phyloP scores from a whole-genome alignment of 2,888 invertebrate genomes.

The Drosophila putrida region DNA sequence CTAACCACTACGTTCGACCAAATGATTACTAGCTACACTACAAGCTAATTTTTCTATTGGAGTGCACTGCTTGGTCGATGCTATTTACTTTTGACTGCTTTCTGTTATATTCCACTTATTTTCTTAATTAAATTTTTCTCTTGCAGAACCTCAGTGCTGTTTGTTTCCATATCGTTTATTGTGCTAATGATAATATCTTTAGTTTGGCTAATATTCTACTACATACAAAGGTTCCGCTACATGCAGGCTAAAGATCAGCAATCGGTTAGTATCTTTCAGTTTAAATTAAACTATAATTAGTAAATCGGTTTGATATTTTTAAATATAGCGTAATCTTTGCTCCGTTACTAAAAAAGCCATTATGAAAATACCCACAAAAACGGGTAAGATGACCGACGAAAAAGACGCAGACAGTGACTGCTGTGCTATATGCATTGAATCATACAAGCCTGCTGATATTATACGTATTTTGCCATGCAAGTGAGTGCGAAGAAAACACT shows the following conservation, averaged over 20 bases:
- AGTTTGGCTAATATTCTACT: constrained; percentile 98
- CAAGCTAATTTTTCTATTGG: too few species aligned
- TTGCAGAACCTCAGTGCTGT: constrained; percentile 95
- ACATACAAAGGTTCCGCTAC: constrained; percentile 97
- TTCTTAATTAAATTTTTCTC: constrained; percentile 42
- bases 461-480: constrained; percentile 96
- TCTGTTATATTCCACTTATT: too few species aligned
- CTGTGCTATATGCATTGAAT: constrained; percentile 98
- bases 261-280: constrained; percentile 88
- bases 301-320: not conserved
- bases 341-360: constrained; percentile 97
- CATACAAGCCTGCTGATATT: constrained; percentile 94
- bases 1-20: rapidly evolving
- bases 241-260: constrained; percentile 97
- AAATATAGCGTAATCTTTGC: constrained; percentile 93
- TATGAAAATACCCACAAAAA: constrained; percentile 96
- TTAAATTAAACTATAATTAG: not conserved
- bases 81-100: constrained; percentile 11
- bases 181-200: constrained; percentile 97
- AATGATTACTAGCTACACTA: too few species aligned
- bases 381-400: constrained; percentile 94
- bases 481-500: constrained; percentile 86
- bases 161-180: constrained; percentile 98
- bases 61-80: constrained; percentile 8
- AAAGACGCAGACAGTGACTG: constrained; percentile 95